These are phyloP conservation scores for Centropus bengalensis DNA, from an alignment of 2,113 vertebrate species.

Conservation along the genomic window DNA sequence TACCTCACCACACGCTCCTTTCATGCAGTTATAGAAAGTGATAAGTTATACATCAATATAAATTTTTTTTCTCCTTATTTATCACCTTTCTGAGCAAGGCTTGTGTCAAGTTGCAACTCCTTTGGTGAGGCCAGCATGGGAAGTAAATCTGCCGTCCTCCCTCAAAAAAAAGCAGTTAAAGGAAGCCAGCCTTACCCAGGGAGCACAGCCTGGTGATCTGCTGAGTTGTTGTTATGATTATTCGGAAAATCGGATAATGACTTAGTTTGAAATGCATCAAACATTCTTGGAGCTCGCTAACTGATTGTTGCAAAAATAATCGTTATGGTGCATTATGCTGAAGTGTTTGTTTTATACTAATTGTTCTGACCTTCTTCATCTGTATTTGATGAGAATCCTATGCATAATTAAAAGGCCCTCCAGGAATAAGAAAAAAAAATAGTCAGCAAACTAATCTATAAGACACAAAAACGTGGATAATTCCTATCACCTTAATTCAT, in stretches of 20 bases:
- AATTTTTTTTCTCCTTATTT: neutral
- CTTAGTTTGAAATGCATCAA: neutral
- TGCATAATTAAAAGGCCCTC: constrained; percentile 55
- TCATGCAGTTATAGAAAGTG: too few species aligned
- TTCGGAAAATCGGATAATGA: neutral
- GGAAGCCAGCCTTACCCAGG: neutral
- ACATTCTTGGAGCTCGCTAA: neutral
- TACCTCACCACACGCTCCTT: too few species aligned
- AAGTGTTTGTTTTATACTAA: constrained; percentile 60
- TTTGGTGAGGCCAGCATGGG: rapidly evolving
- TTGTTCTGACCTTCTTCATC: constrained; percentile 60
- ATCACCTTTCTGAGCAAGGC: neutral
- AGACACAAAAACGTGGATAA: neutral
- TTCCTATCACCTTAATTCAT: neutral
- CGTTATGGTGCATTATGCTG: neutral
- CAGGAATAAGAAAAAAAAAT: neutral
- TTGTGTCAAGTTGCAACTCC: neutral
- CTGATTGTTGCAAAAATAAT: neutral
- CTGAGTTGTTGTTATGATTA: neutral
- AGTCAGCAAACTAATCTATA: constrained; percentile 25
- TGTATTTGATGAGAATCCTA: constrained; percentile 39
- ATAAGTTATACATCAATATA: neutral
- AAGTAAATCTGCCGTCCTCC: neutral
- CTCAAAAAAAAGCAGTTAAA: neutral
- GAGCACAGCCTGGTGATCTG: neutral